These are phyloP conservation scores for Carassius carassius DNA, from an alignment of 2,113 vertebrate genomes.

Conservation along the genomic window DNA sequence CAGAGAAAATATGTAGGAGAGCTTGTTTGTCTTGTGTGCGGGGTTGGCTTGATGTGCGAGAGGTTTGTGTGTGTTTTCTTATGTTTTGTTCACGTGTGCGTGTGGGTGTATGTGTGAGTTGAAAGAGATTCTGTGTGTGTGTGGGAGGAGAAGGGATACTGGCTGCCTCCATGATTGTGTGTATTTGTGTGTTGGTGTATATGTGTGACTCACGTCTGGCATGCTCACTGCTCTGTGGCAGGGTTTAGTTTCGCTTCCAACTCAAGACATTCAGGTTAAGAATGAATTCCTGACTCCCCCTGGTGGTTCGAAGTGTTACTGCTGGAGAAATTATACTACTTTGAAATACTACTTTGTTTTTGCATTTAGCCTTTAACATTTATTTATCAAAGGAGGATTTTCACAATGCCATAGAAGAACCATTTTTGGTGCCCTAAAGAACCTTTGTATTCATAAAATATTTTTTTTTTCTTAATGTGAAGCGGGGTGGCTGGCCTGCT, in stretches of 20 bases:
- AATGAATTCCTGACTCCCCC: constrained; percentile 54
- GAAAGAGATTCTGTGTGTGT: constrained; percentile 25
- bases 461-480: too few species aligned
- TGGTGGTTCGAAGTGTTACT: constrained; percentile 41
- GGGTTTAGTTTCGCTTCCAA: constrained; percentile 43
- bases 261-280: constrained; percentile 41
- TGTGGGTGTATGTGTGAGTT: constrained; percentile 36
- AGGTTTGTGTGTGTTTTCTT: constrained; percentile 32
- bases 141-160: constrained; percentile 35
- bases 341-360: too few species aligned
- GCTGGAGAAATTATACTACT: background rate
- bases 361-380: background rate
- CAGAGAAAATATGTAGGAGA: constrained; percentile 15
- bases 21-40: constrained; percentile 26
- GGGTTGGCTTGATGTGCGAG: constrained; percentile 16
- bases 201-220: constrained; percentile 56
- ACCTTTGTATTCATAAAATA: background rate
- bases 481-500: too few species aligned
- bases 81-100: constrained; percentile 27
- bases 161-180: constrained; percentile 21
- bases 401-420: background rate
- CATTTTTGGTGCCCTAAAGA: too few species aligned
- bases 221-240: constrained; percentile 46
- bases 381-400: background rate
- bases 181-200: constrained; percentile 35